phyloP scores from a whole-genome alignment of 1,140 invertebrate genomes.

The Drosophila watanabei region DNA sequence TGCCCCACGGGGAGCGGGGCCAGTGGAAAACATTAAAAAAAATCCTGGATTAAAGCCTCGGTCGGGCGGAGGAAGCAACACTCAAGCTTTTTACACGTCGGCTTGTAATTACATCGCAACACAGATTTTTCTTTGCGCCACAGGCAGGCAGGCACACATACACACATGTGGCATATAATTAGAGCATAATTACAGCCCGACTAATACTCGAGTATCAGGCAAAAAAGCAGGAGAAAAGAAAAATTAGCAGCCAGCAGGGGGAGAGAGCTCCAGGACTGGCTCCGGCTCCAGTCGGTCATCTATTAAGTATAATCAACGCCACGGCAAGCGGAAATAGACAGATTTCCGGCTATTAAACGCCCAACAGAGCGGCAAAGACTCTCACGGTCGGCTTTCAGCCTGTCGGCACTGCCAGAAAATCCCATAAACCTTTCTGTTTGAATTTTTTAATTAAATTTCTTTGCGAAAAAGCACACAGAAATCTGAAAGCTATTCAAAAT shows the following conservation, averaged over 20 bases:
- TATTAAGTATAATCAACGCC: conserved; percentile 85
- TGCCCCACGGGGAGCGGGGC: conserved; percentile 2
- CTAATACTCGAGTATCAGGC: conserved; percentile 77
- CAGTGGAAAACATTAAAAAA: conserved; percentile 49
- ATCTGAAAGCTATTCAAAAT: not conserved
- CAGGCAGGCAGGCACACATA: conserved; percentile 17
- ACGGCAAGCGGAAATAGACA: conserved; percentile 82
- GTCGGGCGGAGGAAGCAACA: conserved; percentile 20
- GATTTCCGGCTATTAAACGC: conserved; percentile 84
- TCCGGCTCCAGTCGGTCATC: conserved; percentile 70
- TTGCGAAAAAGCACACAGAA: not conserved
- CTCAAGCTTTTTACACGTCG: conserved; percentile 51
- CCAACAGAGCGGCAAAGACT: conserved; percentile 75
- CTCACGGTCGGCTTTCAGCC: conserved; percentile 29
- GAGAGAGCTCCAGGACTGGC: not conserved
- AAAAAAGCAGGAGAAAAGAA: conserved; percentile 69
- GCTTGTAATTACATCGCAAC: conserved; percentile 73
- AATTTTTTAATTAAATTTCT: conserved; percentile 6
- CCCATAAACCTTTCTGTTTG: too few relatives aligned
- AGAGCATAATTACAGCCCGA: conserved; percentile 80
- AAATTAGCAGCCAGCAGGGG: conserved; percentile 64
- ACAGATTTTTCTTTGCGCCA: conserved; percentile 71
- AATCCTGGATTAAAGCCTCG: conserved; percentile 50
- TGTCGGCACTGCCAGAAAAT: conserved; percentile 54
- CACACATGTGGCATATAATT: conserved; percentile 68